Base-by-base conservation (phyloP, 2,797 vertebrate species). In the Spea hammondii region DNA sequence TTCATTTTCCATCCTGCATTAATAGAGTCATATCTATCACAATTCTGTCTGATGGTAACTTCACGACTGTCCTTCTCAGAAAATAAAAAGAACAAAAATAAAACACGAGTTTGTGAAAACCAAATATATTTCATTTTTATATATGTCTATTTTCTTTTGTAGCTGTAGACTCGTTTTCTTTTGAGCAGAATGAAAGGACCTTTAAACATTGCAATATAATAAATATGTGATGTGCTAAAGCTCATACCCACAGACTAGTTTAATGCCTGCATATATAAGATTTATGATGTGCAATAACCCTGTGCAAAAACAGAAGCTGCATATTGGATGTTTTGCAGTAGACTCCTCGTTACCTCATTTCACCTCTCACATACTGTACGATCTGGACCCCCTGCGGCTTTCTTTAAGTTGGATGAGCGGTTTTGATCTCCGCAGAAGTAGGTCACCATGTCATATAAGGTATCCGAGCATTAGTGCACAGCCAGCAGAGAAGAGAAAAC, bases 401-500 rank as follows among this genome's bases (percentile, higher is more conserved):
- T 84, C 82, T 83, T 70, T 72, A 68, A 80, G 80, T 65, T 46
- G 67, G 80, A 82, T 82, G 80, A 82, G 80, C 75, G 9, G 80
- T 82, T 82, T 75, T 82, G 80, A 82, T 82, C 80, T 82, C 48
- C 49, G 11, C 71, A 74, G 80, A 89, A 89, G 84, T 89, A 87
- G 89, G 89, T 89, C 89, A 87, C 13, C 76, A 86, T 91, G 89
- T 85, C 89, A 85, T 0, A 5, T 89, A 88, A 89, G 88, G 89
- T 85, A 83, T 86, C 86, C 0, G 74, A 57, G 71, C 0, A 0
- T 66, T 84, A 81, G 60, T 68, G 45, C 5, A 70, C 79, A 85
- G 84, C 86, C 79, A 76, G 82, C 85, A 6, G 8, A 88, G 77
- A 0, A 0, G 1, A n/a, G 10, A 72, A 68, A 65, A 13, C 10